Evolutionary conservation across 2,113 vertebrate genomes (phyloP).

Genomic region (Atractosteus spatula): DNA sequence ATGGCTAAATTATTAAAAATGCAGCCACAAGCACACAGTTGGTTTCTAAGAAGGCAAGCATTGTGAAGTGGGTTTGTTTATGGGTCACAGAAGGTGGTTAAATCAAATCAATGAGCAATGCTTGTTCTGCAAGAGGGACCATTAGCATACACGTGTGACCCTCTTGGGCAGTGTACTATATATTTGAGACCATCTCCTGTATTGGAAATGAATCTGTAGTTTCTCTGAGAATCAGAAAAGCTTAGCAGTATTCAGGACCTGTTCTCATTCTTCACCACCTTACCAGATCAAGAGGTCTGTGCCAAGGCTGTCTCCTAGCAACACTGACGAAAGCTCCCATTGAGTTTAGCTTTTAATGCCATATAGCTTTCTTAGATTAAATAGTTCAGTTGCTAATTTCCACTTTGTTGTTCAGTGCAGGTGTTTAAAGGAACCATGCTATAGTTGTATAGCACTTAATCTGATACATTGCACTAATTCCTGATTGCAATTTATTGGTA

Average conservation of each 20-base stretch:
- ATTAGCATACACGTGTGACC: too few species aligned
- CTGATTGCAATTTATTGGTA: too few species aligned
- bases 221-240: neutral
- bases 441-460: neutral
- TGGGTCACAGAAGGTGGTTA: too few species aligned
- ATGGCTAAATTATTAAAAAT: too few species aligned
- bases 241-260: constrained; percentile 7
- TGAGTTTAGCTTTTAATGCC: constrained; percentile 22
- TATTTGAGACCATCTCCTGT: neutral
- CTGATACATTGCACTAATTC: neutral
- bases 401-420: neutral
- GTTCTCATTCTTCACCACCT: constrained; percentile 26
- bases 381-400: constrained; percentile 7
- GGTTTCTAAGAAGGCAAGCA: too few species aligned
- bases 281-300: constrained; percentile 26
- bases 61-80: too few species aligned
- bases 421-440: neutral
- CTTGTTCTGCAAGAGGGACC: too few species aligned
- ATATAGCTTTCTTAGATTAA: neutral
- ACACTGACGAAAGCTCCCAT: constrained; percentile 19
- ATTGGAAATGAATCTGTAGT: neutral
- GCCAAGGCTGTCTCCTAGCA: constrained; percentile 21
- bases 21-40: too few species aligned
- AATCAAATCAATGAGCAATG: too few species aligned
- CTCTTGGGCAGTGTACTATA: neutral